A percentile compares a stretch with the other conserved stretches of the same genome.
Conservation (phyloP, 30 jellyfish, hydroid and myxozoan species). For the Rhopilema esculentum region DNA sequence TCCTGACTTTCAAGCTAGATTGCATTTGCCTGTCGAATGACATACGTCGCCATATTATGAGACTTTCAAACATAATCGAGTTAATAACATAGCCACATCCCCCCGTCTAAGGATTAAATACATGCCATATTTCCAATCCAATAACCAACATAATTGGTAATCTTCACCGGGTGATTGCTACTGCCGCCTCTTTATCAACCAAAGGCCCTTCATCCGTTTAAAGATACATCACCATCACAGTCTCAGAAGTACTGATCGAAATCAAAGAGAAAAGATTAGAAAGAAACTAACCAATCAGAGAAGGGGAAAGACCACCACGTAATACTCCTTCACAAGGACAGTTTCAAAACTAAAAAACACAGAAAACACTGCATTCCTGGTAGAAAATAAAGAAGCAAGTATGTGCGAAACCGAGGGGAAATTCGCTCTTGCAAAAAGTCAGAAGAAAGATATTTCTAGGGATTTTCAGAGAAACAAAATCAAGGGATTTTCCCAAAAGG, state of each 20-base stretch:
- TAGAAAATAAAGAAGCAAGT: too few relatives aligned
- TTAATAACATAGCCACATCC: neutral
- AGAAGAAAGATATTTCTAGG: too few relatives aligned
- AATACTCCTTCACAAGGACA: too few relatives aligned
- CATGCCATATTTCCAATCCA: slow-evolving; percentile 36
- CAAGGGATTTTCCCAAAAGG: too few relatives aligned
- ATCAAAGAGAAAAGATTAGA: neutral
- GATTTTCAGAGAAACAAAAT: too few relatives aligned
- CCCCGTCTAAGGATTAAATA: neutral
- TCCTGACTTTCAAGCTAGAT: neutral
- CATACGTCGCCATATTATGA: neutral
- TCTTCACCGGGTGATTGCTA: slow-evolving; percentile 62
- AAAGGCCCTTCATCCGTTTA: slow-evolving; percentile 29
- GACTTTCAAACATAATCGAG: neutral
- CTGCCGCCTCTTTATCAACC: slow-evolving; percentile 57
- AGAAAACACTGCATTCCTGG: too few relatives aligned
- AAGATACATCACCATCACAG: neutral
- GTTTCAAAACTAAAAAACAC: too few relatives aligned
- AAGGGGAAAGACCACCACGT: neutral
- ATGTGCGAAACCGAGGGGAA: too few relatives aligned
- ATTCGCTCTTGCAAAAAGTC: too few relatives aligned
- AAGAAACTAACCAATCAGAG: neutral
- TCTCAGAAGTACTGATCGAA: neutral
- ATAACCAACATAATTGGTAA: slow-evolving; percentile 24
- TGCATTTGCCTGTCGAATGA: neutral